phyloP scores from a whole-genome alignment of 2,888 invertebrate genomes.

The Campoplex capitator region DNA sequence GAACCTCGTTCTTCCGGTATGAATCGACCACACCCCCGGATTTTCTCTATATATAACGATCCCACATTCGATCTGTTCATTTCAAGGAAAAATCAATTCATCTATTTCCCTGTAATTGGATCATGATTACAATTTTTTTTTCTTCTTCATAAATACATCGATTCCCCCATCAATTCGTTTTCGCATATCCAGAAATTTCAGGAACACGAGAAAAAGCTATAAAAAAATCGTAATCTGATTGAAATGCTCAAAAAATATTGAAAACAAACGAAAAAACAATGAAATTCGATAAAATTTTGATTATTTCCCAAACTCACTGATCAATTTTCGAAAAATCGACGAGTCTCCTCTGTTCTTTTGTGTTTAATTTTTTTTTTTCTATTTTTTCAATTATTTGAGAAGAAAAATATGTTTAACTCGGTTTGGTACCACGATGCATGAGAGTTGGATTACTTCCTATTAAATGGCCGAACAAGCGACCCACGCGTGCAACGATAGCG shows the following conservation, averaged over 20 bases:
- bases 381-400: not conserved
- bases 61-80: conserved; percentile 21
- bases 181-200: not conserved
- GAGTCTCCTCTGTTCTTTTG: too few relatives aligned
- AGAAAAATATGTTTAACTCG: conserved; percentile 54
- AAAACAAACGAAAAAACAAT: too few relatives aligned
- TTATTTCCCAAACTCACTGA: too few relatives aligned
- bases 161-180: not conserved
- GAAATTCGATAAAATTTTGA: too few relatives aligned
- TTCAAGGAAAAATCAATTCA: conserved; percentile 20
- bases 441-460: conserved; percentile 60
- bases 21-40: conserved; percentile 53
- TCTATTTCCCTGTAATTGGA: not conserved
- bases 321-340: not conserved
- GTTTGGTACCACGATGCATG: conserved; percentile 15
- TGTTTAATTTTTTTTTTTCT: too few relatives aligned
- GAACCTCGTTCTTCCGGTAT: conserved; percentile 60
- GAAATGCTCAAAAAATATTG: too few relatives aligned
- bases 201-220: too few relatives aligned
- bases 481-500: conserved; percentile 61
- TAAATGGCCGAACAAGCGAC: conserved; percentile 62
- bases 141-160: not conserved
- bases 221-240: too few relatives aligned
- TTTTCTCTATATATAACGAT: conserved; percentile 8
- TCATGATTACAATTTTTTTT: not conserved